phyloP scores from a whole-genome alignment of 2,888 invertebrate species.

The Euzetes globulus region DNA sequence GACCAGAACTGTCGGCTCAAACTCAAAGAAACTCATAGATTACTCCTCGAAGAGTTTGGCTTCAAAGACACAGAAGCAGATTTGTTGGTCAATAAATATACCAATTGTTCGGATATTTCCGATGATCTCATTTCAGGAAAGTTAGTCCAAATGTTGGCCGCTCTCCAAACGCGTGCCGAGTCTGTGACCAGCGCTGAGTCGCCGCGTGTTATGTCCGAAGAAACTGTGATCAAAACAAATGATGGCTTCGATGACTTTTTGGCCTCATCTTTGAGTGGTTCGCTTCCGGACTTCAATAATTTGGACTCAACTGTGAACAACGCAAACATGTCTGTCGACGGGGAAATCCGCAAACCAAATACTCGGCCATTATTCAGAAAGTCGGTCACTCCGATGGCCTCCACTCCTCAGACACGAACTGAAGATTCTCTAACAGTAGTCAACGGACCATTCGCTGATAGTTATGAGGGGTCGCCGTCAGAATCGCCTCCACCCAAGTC shows the following conservation, averaged over 20 bases:
- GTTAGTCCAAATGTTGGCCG: background rate
- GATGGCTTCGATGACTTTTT: background rate
- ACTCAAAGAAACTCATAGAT: background rate
- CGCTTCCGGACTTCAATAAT: background rate
- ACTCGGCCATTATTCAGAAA: no score
- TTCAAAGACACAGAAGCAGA: background rate
- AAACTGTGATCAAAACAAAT: background rate
- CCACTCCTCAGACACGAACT: no score
- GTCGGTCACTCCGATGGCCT: no score
- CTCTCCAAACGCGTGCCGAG: background rate
- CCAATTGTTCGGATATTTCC: background rate
- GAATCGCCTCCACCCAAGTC: no score
- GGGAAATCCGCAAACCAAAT: no score
- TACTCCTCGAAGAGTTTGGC: slow-evolving; percentile 2
- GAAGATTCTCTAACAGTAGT: background rate
- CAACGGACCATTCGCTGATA: no score
- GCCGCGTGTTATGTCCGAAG: background rate
- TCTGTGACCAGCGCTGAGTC: background rate
- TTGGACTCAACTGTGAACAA: no score
- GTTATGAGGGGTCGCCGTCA: no score
- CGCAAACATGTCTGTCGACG: no score
- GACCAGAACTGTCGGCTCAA: background rate
- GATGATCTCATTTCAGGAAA: background rate
- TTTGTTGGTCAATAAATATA: background rate
- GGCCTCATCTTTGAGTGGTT: background rate